Base-by-base conservation (phyloP, 2,113 vertebrate genomes). In the Tympanuchus pallidicinctus region DNA sequence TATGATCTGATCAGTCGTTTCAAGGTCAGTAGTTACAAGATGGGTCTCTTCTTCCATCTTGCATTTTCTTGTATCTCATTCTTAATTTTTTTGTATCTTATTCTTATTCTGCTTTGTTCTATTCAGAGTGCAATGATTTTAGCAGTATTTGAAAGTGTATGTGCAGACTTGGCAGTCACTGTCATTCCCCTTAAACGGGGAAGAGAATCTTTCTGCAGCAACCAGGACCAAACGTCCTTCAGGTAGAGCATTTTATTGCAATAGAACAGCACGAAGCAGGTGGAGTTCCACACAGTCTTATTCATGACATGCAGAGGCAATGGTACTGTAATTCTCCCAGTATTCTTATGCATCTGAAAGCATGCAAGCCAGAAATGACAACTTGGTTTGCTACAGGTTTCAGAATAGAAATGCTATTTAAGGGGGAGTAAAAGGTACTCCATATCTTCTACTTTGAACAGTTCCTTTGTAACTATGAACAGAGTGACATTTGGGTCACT, bases 1-100 rank as follows among this genome's bases (percentile, higher is more conserved):
- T 99, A 99, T 30, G 99, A 99, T 97, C 98, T 99, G 96, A 99
- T 99, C 96, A 99, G 97, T 91, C 98, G 98, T 75, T 99, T 99
- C 97, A 99, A 99, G 99, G 99, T 99, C 95, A 97, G 97, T 97
- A 81, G 24, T 82, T 82, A 63, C 18, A 80, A 88, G 52, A 61
- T 21, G 18, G 5, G 21, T 57, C 10, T 64, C 32, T 89, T 82
- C 10, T 30, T 93, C 78, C 3, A 18, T 43, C 32, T 75, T 3
- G 2, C 13, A 34, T 61, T 80, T 86, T 81, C 27, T 56, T 81
- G 6, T 71, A 20, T 18, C 83, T 71, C 28, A 13, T 9, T 61
- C 13, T 88, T 30, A 34, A 34, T 61, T 80, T 86, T 81, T 25
- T 56, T 81, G 6, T 71, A 20, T 18, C 83, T 71, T 25, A 13